phyloP scores from a whole-genome alignment of 2,888 invertebrate species.

The Acrobasis suavella region DNA sequence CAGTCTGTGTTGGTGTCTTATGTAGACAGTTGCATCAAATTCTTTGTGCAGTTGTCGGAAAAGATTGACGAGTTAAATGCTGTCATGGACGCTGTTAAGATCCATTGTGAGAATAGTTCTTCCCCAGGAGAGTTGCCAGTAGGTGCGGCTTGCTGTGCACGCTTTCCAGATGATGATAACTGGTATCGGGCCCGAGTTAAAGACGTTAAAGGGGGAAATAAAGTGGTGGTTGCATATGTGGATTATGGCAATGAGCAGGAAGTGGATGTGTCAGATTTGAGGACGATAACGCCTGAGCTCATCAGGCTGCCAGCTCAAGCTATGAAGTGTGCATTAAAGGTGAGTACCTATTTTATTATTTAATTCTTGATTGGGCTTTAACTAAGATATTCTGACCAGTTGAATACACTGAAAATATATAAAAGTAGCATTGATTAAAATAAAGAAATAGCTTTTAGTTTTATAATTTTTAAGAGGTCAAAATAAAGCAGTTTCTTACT shows the following conservation, averaged over 20 bases:
- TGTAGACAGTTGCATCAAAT: constrained; percentile 87
- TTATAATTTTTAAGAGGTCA: no score
- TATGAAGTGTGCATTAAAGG: constrained; percentile 88
- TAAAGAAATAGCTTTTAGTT: no score
- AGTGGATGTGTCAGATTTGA: constrained; percentile 83
- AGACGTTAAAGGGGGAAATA: constrained; percentile 79
- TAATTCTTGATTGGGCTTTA: not conserved
- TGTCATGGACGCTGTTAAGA: constrained; percentile 86
- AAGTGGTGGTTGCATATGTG: constrained; percentile 90
- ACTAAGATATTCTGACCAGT: no score
- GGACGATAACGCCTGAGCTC: constrained; percentile 84
- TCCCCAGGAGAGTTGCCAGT: constrained; percentile 74
- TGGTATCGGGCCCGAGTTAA: constrained; percentile 96
- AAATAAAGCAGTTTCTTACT: no score
- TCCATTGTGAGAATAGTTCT: constrained; percentile 79
- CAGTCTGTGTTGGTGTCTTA: constrained; percentile 84
- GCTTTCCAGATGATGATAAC: constrained; percentile 89
- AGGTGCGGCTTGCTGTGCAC: constrained; percentile 89
- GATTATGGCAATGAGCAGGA: constrained; percentile 97
- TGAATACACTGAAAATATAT: no score
- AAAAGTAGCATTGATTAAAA: no score
- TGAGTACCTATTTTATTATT: constrained; percentile 39
- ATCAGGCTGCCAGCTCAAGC: constrained; percentile 88
- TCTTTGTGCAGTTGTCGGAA: constrained; percentile 87
- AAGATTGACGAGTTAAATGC: constrained; percentile 83